Conservation (phyloP, 2,888 invertebrate genomes). For the Amaurobius ferox region DNA sequence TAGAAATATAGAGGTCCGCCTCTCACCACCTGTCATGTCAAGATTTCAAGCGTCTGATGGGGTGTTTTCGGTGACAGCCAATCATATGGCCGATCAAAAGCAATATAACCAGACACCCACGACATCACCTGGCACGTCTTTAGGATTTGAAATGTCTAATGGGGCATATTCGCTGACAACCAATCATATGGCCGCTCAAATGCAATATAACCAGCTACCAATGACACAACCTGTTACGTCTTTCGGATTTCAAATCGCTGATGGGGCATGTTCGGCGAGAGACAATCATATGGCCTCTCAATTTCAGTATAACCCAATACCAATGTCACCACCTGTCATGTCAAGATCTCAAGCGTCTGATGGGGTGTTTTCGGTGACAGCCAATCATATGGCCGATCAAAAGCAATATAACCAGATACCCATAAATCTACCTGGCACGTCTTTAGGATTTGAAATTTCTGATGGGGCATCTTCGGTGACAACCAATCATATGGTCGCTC, state of each 20-base stretch:
- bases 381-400: no score
- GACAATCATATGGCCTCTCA: conserved; percentile 54
- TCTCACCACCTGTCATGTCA: conserved; percentile 25
- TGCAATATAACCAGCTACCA: conserved; percentile 30
- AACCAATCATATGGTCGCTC: no score
- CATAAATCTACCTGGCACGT: no score
- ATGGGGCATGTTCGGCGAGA: conserved; percentile 50
- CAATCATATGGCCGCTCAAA: conserved; percentile 53
- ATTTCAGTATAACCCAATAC: conserved; percentile 27
- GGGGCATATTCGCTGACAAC: conserved; percentile 56
- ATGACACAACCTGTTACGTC: no score
- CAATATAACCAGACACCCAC: conserved; percentile 30
- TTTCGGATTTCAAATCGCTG: conserved; percentile 48
- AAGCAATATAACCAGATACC: no score
- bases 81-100: conserved; percentile 53
- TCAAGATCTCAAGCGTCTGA: no score
- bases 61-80: conserved; percentile 53
- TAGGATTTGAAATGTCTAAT: conserved; percentile 48
- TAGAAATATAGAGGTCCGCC: not conserved
- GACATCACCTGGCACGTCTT: conserved; percentile 58
- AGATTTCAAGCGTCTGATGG: conserved; percentile 51
- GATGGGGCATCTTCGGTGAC: no score
- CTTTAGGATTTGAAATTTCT: no score
- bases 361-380: no score
- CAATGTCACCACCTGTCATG: no score